Evolutionary conservation across 2,113 vertebrate species (phyloP).

Genomic region (Ceuthmochares aereus): DNA sequence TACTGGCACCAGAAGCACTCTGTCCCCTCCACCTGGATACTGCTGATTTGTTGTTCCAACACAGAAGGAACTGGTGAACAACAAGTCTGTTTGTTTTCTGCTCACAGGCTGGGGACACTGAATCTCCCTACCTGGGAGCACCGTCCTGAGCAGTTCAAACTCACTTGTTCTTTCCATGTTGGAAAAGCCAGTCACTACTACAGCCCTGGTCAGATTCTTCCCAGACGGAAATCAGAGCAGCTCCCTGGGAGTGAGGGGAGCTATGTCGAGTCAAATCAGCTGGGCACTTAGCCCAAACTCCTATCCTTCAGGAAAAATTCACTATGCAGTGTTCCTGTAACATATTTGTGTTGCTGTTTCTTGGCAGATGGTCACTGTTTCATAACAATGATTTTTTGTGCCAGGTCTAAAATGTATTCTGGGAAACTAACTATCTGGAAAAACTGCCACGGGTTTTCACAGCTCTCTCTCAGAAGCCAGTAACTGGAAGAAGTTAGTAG

Average conservation of each 20-base stretch:
- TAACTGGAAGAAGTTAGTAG: not conserved
- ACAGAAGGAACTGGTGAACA: not conserved
- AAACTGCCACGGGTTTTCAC: not conserved
- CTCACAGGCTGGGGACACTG: not conserved
- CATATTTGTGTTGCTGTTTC: not conserved
- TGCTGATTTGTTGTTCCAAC: not conserved
- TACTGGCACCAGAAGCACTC: not conserved
- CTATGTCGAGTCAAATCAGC: not conserved
- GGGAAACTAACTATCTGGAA: not conserved
- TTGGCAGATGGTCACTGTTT: not conserved
- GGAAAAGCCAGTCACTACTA: not conserved
- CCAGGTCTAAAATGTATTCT: not conserved
- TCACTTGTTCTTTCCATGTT: not conserved
- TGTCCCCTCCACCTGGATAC: not conserved
- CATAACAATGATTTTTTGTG: not conserved
- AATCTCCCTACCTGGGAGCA: accelerated
- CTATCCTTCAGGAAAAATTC: not conserved
- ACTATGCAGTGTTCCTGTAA: not conserved
- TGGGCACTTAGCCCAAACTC: not conserved
- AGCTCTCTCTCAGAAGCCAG: not conserved
- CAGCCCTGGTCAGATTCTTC: not conserved
- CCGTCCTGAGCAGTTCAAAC: not conserved
- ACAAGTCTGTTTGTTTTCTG: not conserved
- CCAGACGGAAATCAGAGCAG: not conserved
- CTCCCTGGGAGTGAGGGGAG: not conserved